Base-by-base conservation (phyloP, 1,140 invertebrate species). In the Leptinotarsa defecta region DNA sequence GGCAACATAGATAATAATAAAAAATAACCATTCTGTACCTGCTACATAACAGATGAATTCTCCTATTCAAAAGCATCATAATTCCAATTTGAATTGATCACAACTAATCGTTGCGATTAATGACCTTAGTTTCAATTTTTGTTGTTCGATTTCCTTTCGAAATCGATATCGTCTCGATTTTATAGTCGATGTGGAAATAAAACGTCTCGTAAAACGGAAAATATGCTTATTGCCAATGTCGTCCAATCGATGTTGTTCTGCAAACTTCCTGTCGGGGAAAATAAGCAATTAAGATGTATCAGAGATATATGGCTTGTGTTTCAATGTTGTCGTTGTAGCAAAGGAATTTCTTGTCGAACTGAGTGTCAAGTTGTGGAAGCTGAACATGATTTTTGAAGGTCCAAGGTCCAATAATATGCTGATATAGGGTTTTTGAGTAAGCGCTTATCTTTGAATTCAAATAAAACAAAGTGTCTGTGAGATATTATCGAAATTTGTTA, bases 241-340 rank as follows among this genome's bases (percentile, higher is more conserved):
- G 52, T 57, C n/a, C 52, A 19, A 57, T 57, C 52, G 52, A 57
- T n/a, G 52, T 57, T 57, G n/a, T 57, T 57, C 52, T 13, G 52
- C 52, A 15, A 57, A 57, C 52, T 57, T 57, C 52, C 52, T 15
- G 52, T 57, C n/a, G 52, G 52, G 24, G 52, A 57, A 43, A 43
- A 43, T 43, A 43, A 43, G 34, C 34, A 43, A 43, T 43, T 43
- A 43, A 57, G 52, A 57, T 17, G n/a, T 57, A 57, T 57, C 52
- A 19, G 13, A 15, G 52, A 57, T 57, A 57, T 17, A 57, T 15
- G 52, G 52, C 52, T 57, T 17, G 17, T 57, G 4, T 17, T 57
- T n/a, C 52, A 19, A 57, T 19, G 17, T 17, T n/a, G 17, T 15
- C n/a, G 52, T 57, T n/a, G 52, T 57, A 6, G 52, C 52, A 57